Evolutionary conservation across 2,797 vertebrate genomes (phyloP).

Genomic region (Coregonus suidteri): DNA sequence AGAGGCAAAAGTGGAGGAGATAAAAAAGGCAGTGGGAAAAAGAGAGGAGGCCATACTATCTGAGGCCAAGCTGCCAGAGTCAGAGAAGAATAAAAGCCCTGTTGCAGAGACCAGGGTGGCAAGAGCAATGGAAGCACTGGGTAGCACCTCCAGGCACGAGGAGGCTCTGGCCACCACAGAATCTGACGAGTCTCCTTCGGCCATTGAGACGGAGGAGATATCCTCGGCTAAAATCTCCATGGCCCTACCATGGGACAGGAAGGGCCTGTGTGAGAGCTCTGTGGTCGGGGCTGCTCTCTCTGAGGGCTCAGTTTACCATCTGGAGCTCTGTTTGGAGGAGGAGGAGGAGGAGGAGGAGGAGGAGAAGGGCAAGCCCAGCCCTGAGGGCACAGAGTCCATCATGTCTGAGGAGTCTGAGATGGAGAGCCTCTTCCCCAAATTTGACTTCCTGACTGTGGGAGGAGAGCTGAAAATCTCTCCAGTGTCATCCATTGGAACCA

Average conservation of each 20-base stretch:
- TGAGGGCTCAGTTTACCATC: constrained; percentile 46
- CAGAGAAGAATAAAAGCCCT: constrained; percentile 44
- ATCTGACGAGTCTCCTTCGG: constrained; percentile 79
- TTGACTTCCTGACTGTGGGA: constrained; percentile 72
- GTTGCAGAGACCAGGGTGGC: constrained; percentile 62
- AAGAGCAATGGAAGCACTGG: constrained; percentile 55
- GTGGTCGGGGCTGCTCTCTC: constrained; percentile 59
- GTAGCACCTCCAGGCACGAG: constrained; percentile 53
- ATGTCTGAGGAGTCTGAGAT: constrained; percentile 87
- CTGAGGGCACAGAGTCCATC: constrained; percentile 78
- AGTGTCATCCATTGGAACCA: constrained; percentile 78
- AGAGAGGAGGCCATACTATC: constrained; percentile 3
- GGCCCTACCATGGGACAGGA: constrained; percentile 68
- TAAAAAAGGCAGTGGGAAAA: constrained; percentile 17
- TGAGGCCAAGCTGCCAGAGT: not conserved
- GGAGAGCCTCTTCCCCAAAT: constrained; percentile 87
- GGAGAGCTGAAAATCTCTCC: constrained; percentile 70
- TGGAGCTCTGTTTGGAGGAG: constrained; percentile 69
- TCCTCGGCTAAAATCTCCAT: constrained; percentile 73
- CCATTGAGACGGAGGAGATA: constrained; percentile 83
- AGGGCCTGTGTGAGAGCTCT: constrained; percentile 61
- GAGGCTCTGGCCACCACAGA: constrained; percentile 62
- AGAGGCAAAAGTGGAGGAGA: constrained; percentile 24
- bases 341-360: constrained; percentile 36
- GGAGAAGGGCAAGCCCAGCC: constrained; percentile 72